A percentile compares a stretch with the other conserved stretches of the same genome.
phyloP scores from a whole-genome alignment of 2,797 vertebrate species.

The Labeo calbasu region DNA sequence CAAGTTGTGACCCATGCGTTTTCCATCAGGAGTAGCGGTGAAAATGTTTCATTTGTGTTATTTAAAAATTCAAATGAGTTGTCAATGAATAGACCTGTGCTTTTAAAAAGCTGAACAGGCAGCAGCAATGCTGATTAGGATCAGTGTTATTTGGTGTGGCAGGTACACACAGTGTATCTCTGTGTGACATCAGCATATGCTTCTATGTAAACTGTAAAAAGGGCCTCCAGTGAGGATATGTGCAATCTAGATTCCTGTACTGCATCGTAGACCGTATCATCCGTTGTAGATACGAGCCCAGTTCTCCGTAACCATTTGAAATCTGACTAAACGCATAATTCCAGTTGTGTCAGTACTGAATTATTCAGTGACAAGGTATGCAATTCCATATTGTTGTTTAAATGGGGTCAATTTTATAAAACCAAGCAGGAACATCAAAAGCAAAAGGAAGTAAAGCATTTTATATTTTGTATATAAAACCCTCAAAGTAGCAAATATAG shows the following conservation, averaged over 20 bases:
- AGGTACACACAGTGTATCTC: not conserved
- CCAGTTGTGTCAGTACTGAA: not conserved
- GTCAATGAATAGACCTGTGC: not conserved
- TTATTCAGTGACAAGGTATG: not conserved
- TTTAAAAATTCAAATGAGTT: conserved; percentile 2
- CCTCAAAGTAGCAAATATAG: not conserved
- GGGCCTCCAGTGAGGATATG: not conserved
- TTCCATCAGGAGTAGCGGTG: not conserved
- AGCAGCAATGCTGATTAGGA: not conserved
- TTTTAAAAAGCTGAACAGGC: conserved; percentile 15
- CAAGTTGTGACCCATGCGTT: not conserved
- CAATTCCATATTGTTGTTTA: not conserved
- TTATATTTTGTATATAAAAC: not conserved
- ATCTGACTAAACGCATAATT: not conserved
- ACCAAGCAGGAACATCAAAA: not conserved
- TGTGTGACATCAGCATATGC: not conserved
- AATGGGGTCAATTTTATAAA: not conserved
- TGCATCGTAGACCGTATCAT: not conserved
- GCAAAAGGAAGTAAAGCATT: not conserved
- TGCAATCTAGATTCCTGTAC: not conserved
- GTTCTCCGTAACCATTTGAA: not conserved
- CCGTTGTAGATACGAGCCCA: not conserved
- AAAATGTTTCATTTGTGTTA: not conserved
- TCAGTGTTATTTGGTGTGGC: not conserved
- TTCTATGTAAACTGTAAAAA: not conserved